Conservation (phyloP, 2,113 vertebrate species). For the Cyphomyrus discorhynchus region DNA sequence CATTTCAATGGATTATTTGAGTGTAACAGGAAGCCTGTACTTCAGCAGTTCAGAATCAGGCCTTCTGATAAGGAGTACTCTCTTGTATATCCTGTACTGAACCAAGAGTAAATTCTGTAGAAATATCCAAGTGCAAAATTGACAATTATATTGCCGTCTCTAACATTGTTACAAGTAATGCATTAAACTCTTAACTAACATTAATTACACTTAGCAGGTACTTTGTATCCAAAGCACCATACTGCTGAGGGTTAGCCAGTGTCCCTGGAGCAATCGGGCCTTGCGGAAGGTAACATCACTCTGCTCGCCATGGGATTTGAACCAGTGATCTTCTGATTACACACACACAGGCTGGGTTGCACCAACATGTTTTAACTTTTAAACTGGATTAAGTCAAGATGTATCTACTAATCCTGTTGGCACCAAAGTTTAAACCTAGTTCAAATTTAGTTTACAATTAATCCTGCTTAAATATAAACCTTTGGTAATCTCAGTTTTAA, state of each 20-base stretch:
- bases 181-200: neutral
- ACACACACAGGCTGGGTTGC: neutral
- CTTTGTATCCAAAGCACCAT: neutral
- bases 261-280: neutral
- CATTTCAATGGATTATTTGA: neutral
- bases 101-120: neutral
- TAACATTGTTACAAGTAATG: neutral
- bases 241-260: neutral
- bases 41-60: neutral
- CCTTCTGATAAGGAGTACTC: neutral
- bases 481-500: too few relatives aligned
- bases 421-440: too few relatives aligned
- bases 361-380: too few relatives aligned
- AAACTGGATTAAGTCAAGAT: too few relatives aligned
- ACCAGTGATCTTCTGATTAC: neutral
- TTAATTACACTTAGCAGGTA: neutral
- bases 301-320: neutral
- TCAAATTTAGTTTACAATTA: too few relatives aligned
- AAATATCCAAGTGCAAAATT: neutral
- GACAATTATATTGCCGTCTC: neutral
- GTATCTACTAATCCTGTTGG: too few relatives aligned
- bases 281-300: neutral
- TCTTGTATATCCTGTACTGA: neutral
- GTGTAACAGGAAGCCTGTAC: neutral
- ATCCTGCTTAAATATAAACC: too few relatives aligned